These are phyloP conservation scores for Cynopterus brachyotis DNA, from an alignment of 2,113 vertebrate genomes.

Conservation along the genomic window DNA sequence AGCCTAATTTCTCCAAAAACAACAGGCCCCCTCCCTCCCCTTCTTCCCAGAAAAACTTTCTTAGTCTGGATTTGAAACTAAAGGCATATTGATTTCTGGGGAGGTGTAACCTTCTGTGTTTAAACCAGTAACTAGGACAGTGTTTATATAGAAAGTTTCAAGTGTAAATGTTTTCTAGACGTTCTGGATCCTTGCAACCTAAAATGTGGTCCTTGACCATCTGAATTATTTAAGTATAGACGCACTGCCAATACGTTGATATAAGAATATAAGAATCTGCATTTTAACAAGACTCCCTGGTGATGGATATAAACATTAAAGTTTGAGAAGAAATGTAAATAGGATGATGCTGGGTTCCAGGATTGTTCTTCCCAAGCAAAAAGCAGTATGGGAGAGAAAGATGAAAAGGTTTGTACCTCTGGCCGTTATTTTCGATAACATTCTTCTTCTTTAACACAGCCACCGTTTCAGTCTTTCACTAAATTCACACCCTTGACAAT, in stretches of 20 bases:
- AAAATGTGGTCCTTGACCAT: neutral
- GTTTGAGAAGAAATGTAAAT: neutral
- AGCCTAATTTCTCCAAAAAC: constrained; percentile 40
- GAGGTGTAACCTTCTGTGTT: constrained; percentile 2
- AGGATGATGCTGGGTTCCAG: neutral
- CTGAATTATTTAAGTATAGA: neutral
- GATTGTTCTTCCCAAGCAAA: neutral
- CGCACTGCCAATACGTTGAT: too few species aligned
- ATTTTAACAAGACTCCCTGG: neutral
- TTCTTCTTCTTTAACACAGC: neutral
- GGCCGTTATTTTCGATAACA: neutral
- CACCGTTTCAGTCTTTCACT: neutral
- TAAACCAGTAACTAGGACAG: constrained; percentile 34
- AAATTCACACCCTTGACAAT: neutral
- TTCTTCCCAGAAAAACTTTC: neutral
- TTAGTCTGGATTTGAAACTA: constrained; percentile 41
- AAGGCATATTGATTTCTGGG: constrained; percentile 34
- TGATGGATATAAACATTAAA: neutral
- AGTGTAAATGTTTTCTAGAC: neutral
- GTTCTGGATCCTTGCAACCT: neutral
- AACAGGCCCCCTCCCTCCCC: neutral
- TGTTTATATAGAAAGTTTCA: constrained; percentile 14
- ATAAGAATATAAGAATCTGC: neutral
- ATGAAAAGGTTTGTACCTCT: neutral
- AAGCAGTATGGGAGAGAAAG: neutral